These are phyloP conservation scores for Semnopithecus entellus DNA, from an alignment of 2,113 vertebrate genomes.

Conservation along the genomic window DNA sequence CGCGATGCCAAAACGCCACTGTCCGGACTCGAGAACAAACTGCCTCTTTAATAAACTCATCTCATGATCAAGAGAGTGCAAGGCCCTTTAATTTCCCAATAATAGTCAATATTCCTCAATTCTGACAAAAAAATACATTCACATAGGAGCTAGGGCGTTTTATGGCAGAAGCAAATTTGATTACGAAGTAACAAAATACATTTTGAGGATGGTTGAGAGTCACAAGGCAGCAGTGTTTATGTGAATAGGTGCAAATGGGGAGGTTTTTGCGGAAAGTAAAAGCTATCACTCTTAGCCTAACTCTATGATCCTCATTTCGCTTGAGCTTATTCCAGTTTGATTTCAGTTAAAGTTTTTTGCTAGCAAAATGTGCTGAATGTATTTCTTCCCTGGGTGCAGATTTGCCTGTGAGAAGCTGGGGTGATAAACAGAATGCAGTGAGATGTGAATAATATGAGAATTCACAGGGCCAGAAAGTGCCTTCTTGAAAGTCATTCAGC, in stretches of 20 bases:
- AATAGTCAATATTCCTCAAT: slow-evolving; percentile 75
- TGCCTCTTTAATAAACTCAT: slow-evolving; percentile 84
- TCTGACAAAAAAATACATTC: slow-evolving; percentile 46
- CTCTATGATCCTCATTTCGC: neutral
- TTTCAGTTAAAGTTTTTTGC: slow-evolving; percentile 29
- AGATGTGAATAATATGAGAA: neutral
- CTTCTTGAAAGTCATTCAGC: neutral
- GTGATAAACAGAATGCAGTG: neutral
- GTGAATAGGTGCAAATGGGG: slow-evolving; percentile 44
- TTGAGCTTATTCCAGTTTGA: neutral
- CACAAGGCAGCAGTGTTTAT: neutral
- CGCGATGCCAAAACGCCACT: slow-evolving; percentile 80
- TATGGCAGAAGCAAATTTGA: slow-evolving; percentile 62
- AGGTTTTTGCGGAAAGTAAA: slow-evolving; percentile 1
- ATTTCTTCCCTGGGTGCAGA: neutral
- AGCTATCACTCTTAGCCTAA: neutral
- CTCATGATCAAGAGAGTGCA: slow-evolving; percentile 77
- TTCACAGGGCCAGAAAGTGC: neutral
- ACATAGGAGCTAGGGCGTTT: slow-evolving; percentile 41
- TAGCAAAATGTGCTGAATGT: neutral
- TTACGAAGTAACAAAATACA: slow-evolving; percentile 66
- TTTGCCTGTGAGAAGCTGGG: neutral
- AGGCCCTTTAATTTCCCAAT: slow-evolving; percentile 77
- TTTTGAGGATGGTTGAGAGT: slow-evolving; percentile 56
- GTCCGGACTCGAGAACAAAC: slow-evolving; percentile 85